Percentiles rank a stretch among this genome's conserved stretches.
These are phyloP conservation scores for Melanitta fusca DNA, from an alignment of 2,797 vertebrate genomes.

Conservation along the genomic window DNA sequence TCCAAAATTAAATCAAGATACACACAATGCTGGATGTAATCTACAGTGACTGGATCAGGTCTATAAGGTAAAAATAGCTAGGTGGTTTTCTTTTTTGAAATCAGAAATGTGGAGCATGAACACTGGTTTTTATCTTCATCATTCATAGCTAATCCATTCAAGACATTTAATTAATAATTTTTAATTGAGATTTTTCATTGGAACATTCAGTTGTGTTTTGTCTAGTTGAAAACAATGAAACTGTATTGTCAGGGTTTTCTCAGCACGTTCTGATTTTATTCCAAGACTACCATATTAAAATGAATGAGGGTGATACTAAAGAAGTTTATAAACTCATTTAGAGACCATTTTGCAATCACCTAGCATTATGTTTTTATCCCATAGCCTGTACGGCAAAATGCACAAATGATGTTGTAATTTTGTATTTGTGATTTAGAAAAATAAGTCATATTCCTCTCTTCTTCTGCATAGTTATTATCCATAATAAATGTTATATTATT, in stretches of 20 bases:
- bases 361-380: background rate
- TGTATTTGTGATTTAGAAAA: background rate
- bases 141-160: background rate
- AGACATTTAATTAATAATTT: background rate
- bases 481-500: background rate
- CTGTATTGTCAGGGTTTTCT: background rate
- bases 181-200: background rate
- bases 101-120: background rate
- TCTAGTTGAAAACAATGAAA: background rate
- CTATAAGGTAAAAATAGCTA: background rate
- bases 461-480: background rate
- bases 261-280: background rate
- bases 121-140: background rate
- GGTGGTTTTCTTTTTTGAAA: background rate
- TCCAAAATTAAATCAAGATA: slow-evolving; percentile 15
- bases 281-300: background rate
- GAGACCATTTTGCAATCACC: background rate
- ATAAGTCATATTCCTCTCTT: background rate
- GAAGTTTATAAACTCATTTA: background rate
- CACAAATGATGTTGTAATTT: background rate
- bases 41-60: background rate
- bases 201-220: background rate
- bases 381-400: background rate
- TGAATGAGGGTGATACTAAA: background rate
- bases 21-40: background rate